Evolutionary conservation across 2,888 invertebrate genomes (phyloP), one percentile per base, ranked within the genome.

Genomic region (Melangyna quadrimaculata): DNA sequence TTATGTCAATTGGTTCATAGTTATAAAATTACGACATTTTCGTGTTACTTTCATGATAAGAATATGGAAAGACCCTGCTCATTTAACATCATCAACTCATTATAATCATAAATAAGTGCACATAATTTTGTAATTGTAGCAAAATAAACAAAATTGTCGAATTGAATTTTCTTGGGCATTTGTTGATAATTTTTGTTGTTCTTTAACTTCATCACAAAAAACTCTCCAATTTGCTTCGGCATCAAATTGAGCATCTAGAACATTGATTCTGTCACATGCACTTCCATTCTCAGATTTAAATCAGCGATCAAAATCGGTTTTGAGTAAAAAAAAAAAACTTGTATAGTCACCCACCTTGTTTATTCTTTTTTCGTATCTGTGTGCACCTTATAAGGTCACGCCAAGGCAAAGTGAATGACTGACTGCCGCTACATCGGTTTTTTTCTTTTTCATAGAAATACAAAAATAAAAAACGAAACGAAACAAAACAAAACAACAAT

Each of bases 391-490:
- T 83, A 83, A 83, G 83, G 83, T 83, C 79, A 74, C 83, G 32
- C 65, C 83, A 83, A 83, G 83, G 83, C 67, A 74, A 79, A 70
- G 61, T 83, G 83, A 83, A 74, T 82, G 78, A 82, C 81, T 77
- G 57, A 45, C 45, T 65, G 65, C 65, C 65, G 45, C 65, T 29
- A 63, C 29, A 35, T 14, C 32, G 40, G 61, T 40, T 40, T 37
- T n/a, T n/a, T n/a, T n/a, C n/a, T n/a, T n/a, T n/a, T 40, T 37
- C 37, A 14, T 7, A 43, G 1, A 43, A 17, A 40, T n/a, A n/a
- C n/a, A n/a, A n/a, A 40, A 37, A 17, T 10, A 48, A 48, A 12
- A n/a, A n/a, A 17, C n/a, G 17, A 40, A 40, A n/a, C 14, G 5
- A 48, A 22, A 48, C 22, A 22, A 51, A 35, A 57, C 22, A 61